Evolutionary conservation across 1,140 invertebrate genomes (phyloP).

Genomic region (Rhopalosiphum padi): DNA sequence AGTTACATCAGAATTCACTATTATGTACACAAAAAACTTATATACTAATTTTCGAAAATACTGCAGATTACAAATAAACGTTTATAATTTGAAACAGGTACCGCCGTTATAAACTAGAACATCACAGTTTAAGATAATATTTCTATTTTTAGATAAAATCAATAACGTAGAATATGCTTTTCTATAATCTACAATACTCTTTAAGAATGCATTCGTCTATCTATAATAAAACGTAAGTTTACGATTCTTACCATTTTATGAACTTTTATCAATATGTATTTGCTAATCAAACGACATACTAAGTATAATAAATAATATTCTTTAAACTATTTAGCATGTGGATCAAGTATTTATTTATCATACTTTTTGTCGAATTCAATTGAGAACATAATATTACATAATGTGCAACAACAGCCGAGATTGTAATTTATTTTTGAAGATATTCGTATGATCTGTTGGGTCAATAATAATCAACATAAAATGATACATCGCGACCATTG

Average conservation of each 20-base stretch:
- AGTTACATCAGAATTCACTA: neutral
- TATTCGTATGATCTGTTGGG: neutral
- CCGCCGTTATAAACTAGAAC: neutral
- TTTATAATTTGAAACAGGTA: neutral
- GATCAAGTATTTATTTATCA: neutral
- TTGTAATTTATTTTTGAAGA: neutral
- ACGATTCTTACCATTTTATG: neutral
- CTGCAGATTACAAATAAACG: neutral
- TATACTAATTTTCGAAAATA: neutral
- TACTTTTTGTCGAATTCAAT: neutral
- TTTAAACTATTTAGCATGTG: neutral
- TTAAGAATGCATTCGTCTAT: neutral
- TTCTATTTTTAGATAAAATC: neutral
- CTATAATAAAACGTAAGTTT: neutral
- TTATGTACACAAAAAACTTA: neutral
- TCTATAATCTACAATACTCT: neutral
- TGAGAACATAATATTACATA: neutral
- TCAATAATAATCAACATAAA: neutral
- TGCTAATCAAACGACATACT: neutral
- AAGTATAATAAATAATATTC: neutral
- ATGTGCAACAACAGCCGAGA: neutral
- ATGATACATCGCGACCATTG: neutral
- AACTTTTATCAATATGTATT: neutral
- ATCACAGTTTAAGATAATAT: neutral
- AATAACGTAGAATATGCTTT: neutral